Evolutionary conservation across 35 echinoderm and acorn worm genomes (phyloP).

Genomic region (Amphiura filiformis): DNA sequence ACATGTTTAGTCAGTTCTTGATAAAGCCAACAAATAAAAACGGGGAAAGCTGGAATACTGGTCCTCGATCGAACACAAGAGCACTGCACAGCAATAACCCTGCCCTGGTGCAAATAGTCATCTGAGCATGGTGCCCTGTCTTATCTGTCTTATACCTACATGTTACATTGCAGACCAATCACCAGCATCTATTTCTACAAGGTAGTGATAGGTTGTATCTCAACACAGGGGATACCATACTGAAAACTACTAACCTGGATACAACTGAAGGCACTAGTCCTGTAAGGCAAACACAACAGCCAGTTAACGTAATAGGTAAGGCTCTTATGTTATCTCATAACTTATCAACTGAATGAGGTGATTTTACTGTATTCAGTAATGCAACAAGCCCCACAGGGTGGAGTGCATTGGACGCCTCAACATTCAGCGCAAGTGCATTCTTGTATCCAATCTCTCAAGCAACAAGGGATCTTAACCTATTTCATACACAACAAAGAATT

Average conservation of each 20-base stretch:
- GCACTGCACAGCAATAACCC: too few relatives aligned
- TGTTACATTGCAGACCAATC: slow-evolving; percentile 68
- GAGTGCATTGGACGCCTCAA: neutral
- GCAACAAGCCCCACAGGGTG: neutral
- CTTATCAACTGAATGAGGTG: neutral
- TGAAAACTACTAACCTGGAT: slow-evolving; percentile 59
- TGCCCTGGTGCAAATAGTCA: too few relatives aligned
- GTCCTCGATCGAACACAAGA: too few relatives aligned
- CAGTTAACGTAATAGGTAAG: neutral
- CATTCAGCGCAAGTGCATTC: neutral
- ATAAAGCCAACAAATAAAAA: too few relatives aligned
- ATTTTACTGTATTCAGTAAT: neutral
- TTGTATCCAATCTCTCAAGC: neutral
- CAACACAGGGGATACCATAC: slow-evolving; percentile 78
- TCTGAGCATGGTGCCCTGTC: too few relatives aligned
- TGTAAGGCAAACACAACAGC: neutral
- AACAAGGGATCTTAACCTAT: neutral
- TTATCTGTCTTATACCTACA: too few relatives aligned
- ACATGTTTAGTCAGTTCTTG: too few relatives aligned
- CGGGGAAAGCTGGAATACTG: too few relatives aligned
- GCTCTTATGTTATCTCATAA: neutral
- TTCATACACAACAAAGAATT: neutral
- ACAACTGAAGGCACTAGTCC: slow-evolving; percentile 27
- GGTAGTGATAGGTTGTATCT: slow-evolving; percentile 79
- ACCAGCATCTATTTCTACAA: slow-evolving; percentile 94